These are phyloP conservation scores for Polydrusus cervinus DNA, from an alignment of 2,888 invertebrate genomes.

Conservation along the genomic window DNA sequence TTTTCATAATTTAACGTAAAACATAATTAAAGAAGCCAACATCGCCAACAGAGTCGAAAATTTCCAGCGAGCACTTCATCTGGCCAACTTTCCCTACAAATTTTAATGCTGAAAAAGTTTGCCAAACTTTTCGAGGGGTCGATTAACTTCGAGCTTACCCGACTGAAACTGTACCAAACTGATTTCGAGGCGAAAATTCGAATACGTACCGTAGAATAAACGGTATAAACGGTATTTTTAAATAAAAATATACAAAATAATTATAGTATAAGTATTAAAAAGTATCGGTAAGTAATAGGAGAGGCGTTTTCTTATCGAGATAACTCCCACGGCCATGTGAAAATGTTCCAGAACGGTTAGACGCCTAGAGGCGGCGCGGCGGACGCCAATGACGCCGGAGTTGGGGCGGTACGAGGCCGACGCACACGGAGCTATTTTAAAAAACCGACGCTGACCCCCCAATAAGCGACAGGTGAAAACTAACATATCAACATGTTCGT, in stretches of 20 bases:
- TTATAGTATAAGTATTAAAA: conserved; percentile 56
- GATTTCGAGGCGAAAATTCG: conserved; percentile 62
- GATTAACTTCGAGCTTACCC: conserved; percentile 70
- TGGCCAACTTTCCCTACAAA: conserved; percentile 70
- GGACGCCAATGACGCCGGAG: conserved; percentile 70
- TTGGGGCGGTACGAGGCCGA: conserved; percentile 68
- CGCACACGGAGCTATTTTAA: conserved; percentile 66
- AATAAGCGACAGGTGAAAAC: conserved; percentile 63
- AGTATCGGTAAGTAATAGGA: conserved; percentile 57
- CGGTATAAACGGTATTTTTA: conserved; percentile 54
- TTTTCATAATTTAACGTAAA: conserved; percentile 41
- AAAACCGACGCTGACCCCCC: conserved; percentile 63
- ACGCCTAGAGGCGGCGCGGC: conserved; percentile 67
- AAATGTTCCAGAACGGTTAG: conserved; percentile 61
- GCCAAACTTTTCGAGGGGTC: conserved; percentile 71
- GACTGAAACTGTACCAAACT: conserved; percentile 69
- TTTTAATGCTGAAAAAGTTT: conserved; percentile 72
- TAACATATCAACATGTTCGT: conserved; percentile 56
- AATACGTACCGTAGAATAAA: conserved; percentile 47
- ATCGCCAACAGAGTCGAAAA: conserved; percentile 57
- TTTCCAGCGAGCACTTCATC: conserved; percentile 65
- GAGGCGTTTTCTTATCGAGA: conserved; percentile 66
- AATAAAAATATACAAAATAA: conserved; percentile 58
- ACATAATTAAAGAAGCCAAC: conserved; percentile 51
- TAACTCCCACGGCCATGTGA: conserved; percentile 66